Base-by-base conservation (phyloP, 2,888 invertebrate species). In the Sialis fuliginosa region DNA sequence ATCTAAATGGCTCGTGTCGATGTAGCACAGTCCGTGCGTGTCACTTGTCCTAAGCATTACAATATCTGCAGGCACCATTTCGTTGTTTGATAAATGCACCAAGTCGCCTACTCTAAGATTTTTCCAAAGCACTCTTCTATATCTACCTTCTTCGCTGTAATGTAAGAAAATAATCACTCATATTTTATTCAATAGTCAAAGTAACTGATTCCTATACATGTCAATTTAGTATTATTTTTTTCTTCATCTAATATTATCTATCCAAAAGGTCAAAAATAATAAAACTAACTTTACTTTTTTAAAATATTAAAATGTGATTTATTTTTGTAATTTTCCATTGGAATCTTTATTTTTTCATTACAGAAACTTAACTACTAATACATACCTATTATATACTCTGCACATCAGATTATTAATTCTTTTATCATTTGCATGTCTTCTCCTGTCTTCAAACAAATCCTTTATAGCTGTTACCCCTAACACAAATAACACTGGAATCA, bases 1-100 rank as follows among this genome's bases (percentile, higher is more conserved):
- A 60, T 96, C 96, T 59, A 96, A 70, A 68, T 96, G 95, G 60
- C 91, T 89, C 1, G 96, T 96, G 66, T 96, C 96, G 54, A 96
- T 79, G 67, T 89, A 93, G 62, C 92, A 93, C 49, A 87, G 71
- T 39, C 95, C 95, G 59, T 83, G 75, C 6, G 82, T 75, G 67
- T 90, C 92, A 57, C 91, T 90, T 48, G 90, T 86, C 57, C 84
- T 77, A 50, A 96, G 70, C 48, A 97, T 68, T 50, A 97, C 72
- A 60, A 97, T 82, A 65, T 97, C 97, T 0, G 97, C 96, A 33
- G 96, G 96, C 52, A 97, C 89, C 47, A 89, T 77, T 70, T 96
- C 95, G 70, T 96, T 92, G 71, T 93, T 93, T 42, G 92, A 91
- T 57, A 97, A 70, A 67, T 95, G 95, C 44, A 97, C 82, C 55